These are phyloP conservation scores for Cactoblastis cactorum DNA, from an alignment of 2,888 invertebrate genomes.

Conservation along the genomic window DNA sequence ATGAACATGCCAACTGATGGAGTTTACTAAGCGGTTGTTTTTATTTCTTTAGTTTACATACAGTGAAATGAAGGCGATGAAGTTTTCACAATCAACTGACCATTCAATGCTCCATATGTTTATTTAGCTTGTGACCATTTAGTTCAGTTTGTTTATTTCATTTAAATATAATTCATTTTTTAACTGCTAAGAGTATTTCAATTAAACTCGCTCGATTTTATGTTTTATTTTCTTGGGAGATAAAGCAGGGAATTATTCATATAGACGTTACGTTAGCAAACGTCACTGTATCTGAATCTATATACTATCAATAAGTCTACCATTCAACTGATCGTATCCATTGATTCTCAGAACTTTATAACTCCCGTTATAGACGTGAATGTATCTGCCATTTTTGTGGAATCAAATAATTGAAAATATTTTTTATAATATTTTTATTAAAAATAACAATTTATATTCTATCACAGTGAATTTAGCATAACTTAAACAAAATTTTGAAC, in stretches of 20 bases:
- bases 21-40: conserved; percentile 55
- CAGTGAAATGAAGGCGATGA: conserved; percentile 52
- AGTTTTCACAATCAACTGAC: conserved; percentile 46
- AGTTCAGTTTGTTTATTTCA: conserved; percentile 72
- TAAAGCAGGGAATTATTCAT: too few relatives aligned
- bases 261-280: too few relatives aligned
- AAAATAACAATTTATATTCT: conserved; percentile 43
- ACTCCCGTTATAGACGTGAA: too few relatives aligned
- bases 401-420: not conserved
- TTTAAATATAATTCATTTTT: conserved; percentile 71
- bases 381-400: not conserved
- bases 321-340: too few relatives aligned
- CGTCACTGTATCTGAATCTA: too few relatives aligned
- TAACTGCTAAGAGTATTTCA: conserved; percentile 34
- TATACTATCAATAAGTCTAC: too few relatives aligned
- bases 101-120: conserved; percentile 58
- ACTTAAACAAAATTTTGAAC: conserved; percentile 1
- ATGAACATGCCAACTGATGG: conserved; percentile 65
- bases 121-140: conserved; percentile 67
- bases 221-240: too few relatives aligned
- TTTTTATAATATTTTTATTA: conserved; percentile 15
- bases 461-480: conserved; percentile 49
- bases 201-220: too few relatives aligned
- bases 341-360: too few relatives aligned
- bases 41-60: conserved; percentile 56